Conservation (phyloP, 2,888 invertebrate species). For the Buathra laborator region DNA sequence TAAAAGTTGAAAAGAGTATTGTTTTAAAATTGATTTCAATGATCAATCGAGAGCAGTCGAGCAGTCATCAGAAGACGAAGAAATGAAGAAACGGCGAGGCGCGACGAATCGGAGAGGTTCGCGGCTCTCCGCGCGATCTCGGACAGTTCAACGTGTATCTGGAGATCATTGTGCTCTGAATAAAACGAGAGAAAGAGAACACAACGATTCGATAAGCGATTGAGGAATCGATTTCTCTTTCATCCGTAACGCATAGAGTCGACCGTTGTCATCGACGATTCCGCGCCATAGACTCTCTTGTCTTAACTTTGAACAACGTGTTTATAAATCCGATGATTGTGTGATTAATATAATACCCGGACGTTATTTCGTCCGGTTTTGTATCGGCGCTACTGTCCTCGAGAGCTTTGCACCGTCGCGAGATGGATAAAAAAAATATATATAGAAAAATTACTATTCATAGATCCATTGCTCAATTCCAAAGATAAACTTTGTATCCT, state of each 20-base stretch:
- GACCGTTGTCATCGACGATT: conserved; percentile 38
- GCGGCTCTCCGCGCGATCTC: conserved; percentile 21
- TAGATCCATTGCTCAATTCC: conserved; percentile 53
- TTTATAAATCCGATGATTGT: conserved; percentile 53
- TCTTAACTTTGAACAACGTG: conserved; percentile 36
- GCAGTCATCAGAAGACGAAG: conserved; percentile 20
- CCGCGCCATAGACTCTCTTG: background rate
- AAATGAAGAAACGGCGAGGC: conserved; percentile 37
- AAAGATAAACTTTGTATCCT: conserved; percentile 53
- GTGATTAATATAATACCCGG: conserved; percentile 51
- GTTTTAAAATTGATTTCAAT: background rate
- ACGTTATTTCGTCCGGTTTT: conserved; percentile 50
- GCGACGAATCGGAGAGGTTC: conserved; percentile 56
- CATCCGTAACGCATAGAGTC: conserved; percentile 56
- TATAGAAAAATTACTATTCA: conserved; percentile 14
- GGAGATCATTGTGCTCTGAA: conserved; percentile 64
- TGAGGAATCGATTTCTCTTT: conserved; percentile 69
- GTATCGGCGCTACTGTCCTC: conserved; percentile 34
- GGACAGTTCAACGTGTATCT: conserved; percentile 2
- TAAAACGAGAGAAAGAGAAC: conserved; percentile 62
- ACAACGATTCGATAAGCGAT: conserved; percentile 62
- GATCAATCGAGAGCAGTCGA: background rate
- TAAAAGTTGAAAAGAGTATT: background rate
- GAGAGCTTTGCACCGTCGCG: conserved; percentile 12
- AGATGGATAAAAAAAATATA: background rate